Evolutionary conservation across 2,113 vertebrate genomes (phyloP).

Genomic region (Heterocephalus glaber): DNA sequence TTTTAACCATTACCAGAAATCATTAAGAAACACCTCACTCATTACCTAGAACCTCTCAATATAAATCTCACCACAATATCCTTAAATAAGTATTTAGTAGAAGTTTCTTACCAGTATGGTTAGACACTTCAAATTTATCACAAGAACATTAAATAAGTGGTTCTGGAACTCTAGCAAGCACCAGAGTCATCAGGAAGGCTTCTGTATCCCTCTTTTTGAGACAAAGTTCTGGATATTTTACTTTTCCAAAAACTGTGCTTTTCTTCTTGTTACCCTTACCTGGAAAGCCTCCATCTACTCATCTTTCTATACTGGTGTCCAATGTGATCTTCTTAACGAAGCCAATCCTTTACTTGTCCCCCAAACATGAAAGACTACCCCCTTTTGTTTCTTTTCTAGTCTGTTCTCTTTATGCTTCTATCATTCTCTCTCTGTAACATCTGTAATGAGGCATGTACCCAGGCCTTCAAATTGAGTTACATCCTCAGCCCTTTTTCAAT

Average conservation of each 20-base stretch:
- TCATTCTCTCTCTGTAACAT: neutral
- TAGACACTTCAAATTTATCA: neutral
- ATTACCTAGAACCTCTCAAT: neutral
- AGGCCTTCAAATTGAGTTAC: neutral
- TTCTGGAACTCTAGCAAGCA: neutral
- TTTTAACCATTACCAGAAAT: neutral
- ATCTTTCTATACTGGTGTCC: neutral
- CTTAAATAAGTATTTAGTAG: neutral
- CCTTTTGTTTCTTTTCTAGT: neutral
- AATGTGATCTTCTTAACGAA: neutral
- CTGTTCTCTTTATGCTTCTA: neutral
- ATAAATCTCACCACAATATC: too few relatives aligned
- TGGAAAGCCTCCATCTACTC: neutral
- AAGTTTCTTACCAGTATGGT: neutral
- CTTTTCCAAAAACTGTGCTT: neutral
- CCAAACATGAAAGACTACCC: neutral
- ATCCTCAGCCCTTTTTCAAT: neutral
- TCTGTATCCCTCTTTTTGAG: neutral
- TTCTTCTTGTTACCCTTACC: neutral
- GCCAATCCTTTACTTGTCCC: neutral
- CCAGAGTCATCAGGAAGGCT: neutral
- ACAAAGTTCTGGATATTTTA: neutral
- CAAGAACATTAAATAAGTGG: neutral
- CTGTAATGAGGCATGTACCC: neutral
- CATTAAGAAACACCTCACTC: slow-evolving; percentile 20